Evolutionary conservation across 2,888 invertebrate species (phyloP).

Genomic region (Lasioglossum vierecki): DNA sequence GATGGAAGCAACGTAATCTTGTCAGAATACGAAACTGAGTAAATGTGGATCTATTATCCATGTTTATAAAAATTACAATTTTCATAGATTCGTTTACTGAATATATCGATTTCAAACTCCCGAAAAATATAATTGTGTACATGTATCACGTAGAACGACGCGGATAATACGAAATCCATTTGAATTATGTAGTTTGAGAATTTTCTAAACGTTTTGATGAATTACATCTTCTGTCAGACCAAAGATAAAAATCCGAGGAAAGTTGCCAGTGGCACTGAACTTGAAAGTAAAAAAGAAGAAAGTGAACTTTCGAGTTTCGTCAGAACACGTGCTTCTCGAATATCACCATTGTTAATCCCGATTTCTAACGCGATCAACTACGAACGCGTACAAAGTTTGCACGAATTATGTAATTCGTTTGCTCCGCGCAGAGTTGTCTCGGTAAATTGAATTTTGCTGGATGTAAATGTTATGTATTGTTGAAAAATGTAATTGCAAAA

Average conservation of each 20-base stretch:
- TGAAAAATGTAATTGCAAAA: not conserved
- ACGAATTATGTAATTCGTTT: not conserved
- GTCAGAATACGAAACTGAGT: not conserved
- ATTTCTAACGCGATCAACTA: slow-evolving; percentile 4
- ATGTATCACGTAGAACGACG: not conserved
- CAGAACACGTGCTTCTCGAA: slow-evolving; percentile 8
- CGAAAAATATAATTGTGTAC: not conserved
- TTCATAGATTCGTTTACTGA: not conserved
- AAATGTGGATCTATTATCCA: not conserved
- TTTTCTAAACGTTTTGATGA: not conserved
- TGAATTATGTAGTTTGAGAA: not conserved
- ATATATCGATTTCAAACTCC: not conserved
- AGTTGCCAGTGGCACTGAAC: not conserved
- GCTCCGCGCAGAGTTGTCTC: not conserved
- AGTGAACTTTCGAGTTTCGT: slow-evolving; percentile 14
- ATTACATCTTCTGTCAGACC: not conserved
- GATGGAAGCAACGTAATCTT: not conserved
- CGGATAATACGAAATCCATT: not conserved
- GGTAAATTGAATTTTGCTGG: not conserved
- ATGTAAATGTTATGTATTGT: not conserved
- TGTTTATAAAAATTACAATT: not conserved
- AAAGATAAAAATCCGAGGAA: not conserved
- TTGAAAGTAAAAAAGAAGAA: slow-evolving; percentile 26
- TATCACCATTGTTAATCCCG: not conserved
- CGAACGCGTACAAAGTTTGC: not conserved